phyloP scores from a whole-genome alignment of 2,888 invertebrate genomes.

The Patella caerulea region DNA sequence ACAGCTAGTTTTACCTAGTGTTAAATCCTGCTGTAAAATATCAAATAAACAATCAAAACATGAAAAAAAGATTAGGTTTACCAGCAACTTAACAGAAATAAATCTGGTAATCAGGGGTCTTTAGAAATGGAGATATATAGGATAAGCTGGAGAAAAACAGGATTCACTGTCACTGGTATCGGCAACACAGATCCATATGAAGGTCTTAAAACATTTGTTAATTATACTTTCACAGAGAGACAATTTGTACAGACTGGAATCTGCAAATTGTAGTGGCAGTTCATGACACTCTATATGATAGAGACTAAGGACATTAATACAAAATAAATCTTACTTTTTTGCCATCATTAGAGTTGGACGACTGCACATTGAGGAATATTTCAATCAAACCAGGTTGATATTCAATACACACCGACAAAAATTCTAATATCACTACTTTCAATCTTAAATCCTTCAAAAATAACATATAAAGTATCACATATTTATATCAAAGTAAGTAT shows the following conservation, averaged over 20 bases:
- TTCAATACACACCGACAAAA: constrained; percentile 70
- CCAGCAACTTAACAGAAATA: neutral
- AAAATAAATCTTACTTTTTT: constrained; percentile 37
- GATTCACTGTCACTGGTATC: no score
- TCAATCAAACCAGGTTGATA: constrained; percentile 71
- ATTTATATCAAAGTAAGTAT: neutral
- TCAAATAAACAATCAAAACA: neutral
- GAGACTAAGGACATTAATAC: no score
- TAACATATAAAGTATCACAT: neutral
- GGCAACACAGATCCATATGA: no score
- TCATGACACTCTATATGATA: no score
- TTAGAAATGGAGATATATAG: no score
- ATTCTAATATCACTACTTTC: constrained; percentile 69
- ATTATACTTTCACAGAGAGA: no score
- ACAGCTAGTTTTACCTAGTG: constrained; percentile 62
- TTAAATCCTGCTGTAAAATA: constrained; percentile 44
- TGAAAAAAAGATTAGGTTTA: neutral
- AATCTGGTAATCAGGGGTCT: no score
- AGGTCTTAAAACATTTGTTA: no score
- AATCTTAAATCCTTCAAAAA: constrained; percentile 63
- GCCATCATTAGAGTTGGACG: constrained; percentile 37
- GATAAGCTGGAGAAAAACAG: no score
- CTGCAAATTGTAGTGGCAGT: no score
- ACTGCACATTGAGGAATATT: constrained; percentile 69
- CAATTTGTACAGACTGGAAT: no score